Percentiles rank a stretch among this genome's conserved stretches.
These are phyloP conservation scores for Thunnus albacares DNA, from an alignment of 2,797 vertebrate genomes.

Conservation along the genomic window DNA sequence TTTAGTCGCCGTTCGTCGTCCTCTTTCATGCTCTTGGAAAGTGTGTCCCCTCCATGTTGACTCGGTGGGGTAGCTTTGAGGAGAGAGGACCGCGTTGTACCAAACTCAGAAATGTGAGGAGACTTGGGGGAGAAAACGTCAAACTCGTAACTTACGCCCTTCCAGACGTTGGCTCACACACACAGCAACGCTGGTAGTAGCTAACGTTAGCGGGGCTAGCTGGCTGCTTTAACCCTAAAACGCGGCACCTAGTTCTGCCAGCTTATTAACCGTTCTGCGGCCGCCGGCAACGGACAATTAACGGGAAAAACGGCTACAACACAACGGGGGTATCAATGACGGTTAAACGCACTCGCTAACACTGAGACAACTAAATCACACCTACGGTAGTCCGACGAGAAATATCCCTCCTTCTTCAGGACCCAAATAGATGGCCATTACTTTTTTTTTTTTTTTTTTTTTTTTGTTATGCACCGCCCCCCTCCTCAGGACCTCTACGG, in stretches of 20 bases:
- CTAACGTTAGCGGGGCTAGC: slow-evolving; percentile 82
- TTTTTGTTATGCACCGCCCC: slow-evolving; percentile 86
- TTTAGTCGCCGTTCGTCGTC: slow-evolving; percentile 54
- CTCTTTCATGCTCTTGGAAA: slow-evolving; percentile 71
- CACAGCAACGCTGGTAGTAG: slow-evolving; percentile 61
- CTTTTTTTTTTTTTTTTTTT: slow-evolving; percentile 86
- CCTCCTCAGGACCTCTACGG: slow-evolving; percentile 75
- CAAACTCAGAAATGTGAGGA: slow-evolving; percentile 60
- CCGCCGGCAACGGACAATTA: slow-evolving; percentile 2
- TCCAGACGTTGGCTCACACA: slow-evolving; percentile 64
- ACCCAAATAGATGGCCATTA: slow-evolving; percentile 87
- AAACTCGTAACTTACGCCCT: slow-evolving; percentile 77
- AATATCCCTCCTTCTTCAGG: slow-evolving; percentile 78
- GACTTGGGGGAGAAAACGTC: slow-evolving; percentile 69
- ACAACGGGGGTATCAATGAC: not conserved
- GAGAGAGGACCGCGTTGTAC: slow-evolving; percentile 19
- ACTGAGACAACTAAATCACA: slow-evolving; percentile 54
- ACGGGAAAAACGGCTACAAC: not conserved
- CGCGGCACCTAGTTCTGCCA: slow-evolving; percentile 73
- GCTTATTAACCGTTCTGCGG: slow-evolving; percentile 46
- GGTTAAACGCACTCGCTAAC: slow-evolving; percentile 15
- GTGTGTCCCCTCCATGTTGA: slow-evolving; percentile 66
- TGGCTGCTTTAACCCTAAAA: slow-evolving; percentile 77
- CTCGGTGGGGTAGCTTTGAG: slow-evolving; percentile 30
- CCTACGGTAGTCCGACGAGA: slow-evolving; percentile 72